Percentiles rank a stretch among this genome's conserved stretches.
Evolutionary conservation across 1,140 invertebrate genomes (phyloP).

Genomic region (Drosophila erecta): DNA sequence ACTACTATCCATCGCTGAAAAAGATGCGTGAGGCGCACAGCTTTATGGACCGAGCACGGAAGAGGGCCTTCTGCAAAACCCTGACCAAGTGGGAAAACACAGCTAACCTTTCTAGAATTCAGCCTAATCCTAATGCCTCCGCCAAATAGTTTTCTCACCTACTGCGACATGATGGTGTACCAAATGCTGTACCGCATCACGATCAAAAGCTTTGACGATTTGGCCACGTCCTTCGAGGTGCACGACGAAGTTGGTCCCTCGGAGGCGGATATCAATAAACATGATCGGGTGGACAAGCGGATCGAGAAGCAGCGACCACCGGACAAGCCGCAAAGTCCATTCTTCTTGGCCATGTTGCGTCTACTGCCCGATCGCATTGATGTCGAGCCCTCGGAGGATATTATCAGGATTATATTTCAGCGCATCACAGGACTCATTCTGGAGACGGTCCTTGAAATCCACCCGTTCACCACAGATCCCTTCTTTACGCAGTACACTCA

Average conservation of each 20-base stretch:
- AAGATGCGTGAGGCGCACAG: slow-evolving; percentile 89
- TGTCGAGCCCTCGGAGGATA: slow-evolving; percentile 83
- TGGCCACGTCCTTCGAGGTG: slow-evolving; percentile 52
- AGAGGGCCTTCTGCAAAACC: slow-evolving; percentile 90
- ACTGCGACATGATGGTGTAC: slow-evolving; percentile 69
- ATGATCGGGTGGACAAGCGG: slow-evolving; percentile 41
- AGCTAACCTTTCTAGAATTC: too few relatives aligned
- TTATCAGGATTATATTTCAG: slow-evolving; percentile 77
- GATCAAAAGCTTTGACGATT: slow-evolving; percentile 60
- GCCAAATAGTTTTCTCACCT: slow-evolving; percentile 58
- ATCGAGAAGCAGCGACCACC: slow-evolving; percentile 60
- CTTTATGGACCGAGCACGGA: slow-evolving; percentile 93
- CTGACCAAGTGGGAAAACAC: slow-evolving; percentile 87
- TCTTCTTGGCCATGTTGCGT: slow-evolving; percentile 73
- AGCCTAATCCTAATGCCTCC: not conserved
- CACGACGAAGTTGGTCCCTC: slow-evolving; percentile 65
- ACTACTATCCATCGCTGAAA: slow-evolving; percentile 85
- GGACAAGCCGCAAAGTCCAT: slow-evolving; percentile 68
- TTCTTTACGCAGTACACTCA: slow-evolving; percentile 76
- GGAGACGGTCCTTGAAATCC: slow-evolving; percentile 78
- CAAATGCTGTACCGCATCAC: slow-evolving; percentile 72
- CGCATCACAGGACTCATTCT: slow-evolving; percentile 83
- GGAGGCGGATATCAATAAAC: slow-evolving; percentile 41
- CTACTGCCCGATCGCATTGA: slow-evolving; percentile 79
- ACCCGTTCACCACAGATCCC: slow-evolving; percentile 67